phyloP scores from a whole-genome alignment of 2,113 vertebrate genomes.

The Empidonax traillii region DNA sequence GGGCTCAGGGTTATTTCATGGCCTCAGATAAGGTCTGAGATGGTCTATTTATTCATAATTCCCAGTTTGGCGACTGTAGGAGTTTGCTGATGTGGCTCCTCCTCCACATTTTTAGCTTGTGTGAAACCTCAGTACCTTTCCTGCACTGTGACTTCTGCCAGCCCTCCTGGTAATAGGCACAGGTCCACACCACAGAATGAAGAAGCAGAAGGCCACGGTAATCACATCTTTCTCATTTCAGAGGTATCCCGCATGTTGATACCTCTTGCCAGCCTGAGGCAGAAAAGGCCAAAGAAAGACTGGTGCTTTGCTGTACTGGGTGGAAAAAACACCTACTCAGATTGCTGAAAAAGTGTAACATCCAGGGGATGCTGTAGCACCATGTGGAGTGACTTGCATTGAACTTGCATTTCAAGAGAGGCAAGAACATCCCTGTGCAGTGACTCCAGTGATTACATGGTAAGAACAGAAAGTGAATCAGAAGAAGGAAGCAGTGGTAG shows the following conservation, averaged over 20 bases:
- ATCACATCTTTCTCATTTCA: neutral
- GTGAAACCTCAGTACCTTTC: neutral
- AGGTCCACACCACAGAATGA: neutral
- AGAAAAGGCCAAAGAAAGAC: neutral
- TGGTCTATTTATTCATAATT: neutral
- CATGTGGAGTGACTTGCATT: neutral
- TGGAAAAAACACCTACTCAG: neutral
- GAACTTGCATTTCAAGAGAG: neutral
- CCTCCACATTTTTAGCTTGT: neutral
- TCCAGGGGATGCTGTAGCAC: neutral
- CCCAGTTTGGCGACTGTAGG: neutral
- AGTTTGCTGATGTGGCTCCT: neutral
- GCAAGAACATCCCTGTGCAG: neutral
- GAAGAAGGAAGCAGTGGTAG: neutral
- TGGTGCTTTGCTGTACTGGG: neutral
- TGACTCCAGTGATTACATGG: neutral
- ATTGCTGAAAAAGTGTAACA: neutral
- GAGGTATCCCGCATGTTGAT: neutral
- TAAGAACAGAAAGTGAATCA: neutral
- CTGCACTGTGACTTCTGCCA: neutral
- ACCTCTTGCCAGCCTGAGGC: neutral
- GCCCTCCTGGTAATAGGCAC: rapidly evolving
- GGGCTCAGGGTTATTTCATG: neutral
- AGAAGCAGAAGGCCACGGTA: neutral
- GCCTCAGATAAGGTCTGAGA: neutral